phyloP scores from a whole-genome alignment of 2,113 vertebrate species.

The Triplophysa dalaica region DNA sequence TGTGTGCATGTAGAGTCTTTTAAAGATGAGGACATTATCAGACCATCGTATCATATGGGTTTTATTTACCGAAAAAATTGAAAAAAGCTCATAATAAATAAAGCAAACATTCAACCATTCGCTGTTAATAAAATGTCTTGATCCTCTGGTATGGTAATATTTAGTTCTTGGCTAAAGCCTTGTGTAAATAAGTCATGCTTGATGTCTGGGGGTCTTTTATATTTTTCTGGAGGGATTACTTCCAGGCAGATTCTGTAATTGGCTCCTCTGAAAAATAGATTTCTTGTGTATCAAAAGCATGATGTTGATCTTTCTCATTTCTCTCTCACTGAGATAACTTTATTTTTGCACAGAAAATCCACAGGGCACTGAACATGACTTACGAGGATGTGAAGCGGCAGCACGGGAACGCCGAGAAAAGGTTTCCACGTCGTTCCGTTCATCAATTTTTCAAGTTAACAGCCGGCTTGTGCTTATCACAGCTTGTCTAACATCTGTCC shows the following conservation, averaged over 20 bases:
- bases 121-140: no score
- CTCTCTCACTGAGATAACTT: slow-evolving; percentile 20
- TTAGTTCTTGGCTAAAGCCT: background rate
- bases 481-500: background rate
- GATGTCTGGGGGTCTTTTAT: slow-evolving; percentile 20
- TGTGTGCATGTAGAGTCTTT: no score
- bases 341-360: slow-evolving; percentile 81
- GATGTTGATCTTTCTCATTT: slow-evolving; percentile 13
- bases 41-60: no score
- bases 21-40: no score
- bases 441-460: background rate
- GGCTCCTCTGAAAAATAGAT: slow-evolving; percentile 33
- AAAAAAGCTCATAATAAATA: no score
- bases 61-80: no score
- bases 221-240: slow-evolving; percentile 20
- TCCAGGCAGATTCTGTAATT: slow-evolving; percentile 9
- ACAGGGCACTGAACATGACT: slow-evolving; percentile 83
- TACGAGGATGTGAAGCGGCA: slow-evolving; percentile 70
- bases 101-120: no score
- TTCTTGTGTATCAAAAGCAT: slow-evolving; percentile 22
- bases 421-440: slow-evolving; percentile 60
- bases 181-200: slow-evolving; percentile 17
- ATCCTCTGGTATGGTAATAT: no score
- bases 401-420: slow-evolving; percentile 70
- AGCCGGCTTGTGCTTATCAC: background rate